phyloP scores from a whole-genome alignment of 1,140 invertebrate genomes.

The Leptopilina boulardi region DNA sequence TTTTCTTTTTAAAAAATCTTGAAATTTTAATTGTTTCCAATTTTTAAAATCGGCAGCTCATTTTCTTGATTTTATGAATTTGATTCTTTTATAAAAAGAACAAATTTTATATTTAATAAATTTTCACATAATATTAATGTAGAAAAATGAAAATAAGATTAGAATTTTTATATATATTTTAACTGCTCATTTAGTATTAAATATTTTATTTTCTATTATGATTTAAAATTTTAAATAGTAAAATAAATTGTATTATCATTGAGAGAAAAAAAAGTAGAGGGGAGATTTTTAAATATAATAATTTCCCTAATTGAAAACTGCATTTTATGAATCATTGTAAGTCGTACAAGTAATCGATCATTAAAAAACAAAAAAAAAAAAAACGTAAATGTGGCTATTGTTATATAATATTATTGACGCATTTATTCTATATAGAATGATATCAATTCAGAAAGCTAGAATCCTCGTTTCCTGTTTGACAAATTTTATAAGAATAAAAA shows the following conservation, averaged over 20 bases:
- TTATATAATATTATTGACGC: neutral
- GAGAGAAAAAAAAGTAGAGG: neutral
- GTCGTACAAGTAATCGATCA: neutral
- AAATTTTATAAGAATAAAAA: conserved; percentile 1
- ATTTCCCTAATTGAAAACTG: neutral
- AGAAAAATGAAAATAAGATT: too few relatives aligned
- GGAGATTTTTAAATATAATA: neutral
- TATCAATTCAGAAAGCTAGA: neutral
- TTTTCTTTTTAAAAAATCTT: neutral
- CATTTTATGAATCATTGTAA: neutral
- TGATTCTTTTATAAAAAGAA: neutral
- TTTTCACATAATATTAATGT: too few relatives aligned
- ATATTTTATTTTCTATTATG: too few relatives aligned
- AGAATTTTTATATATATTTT: too few relatives aligned
- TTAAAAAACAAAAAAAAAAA: neutral
- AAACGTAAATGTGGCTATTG: neutral
- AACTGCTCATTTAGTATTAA: neutral
- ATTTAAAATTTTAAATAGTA: too few relatives aligned
- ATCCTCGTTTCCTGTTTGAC: neutral
- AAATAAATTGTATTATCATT: neutral
- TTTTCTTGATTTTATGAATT: neutral
- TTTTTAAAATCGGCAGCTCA: conserved; percentile 6
- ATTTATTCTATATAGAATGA: neutral
- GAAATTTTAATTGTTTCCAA: neutral
- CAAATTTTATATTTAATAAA: neutral